phyloP scores from a whole-genome alignment of 2,113 vertebrate species.

The Rhineura floridana region DNA sequence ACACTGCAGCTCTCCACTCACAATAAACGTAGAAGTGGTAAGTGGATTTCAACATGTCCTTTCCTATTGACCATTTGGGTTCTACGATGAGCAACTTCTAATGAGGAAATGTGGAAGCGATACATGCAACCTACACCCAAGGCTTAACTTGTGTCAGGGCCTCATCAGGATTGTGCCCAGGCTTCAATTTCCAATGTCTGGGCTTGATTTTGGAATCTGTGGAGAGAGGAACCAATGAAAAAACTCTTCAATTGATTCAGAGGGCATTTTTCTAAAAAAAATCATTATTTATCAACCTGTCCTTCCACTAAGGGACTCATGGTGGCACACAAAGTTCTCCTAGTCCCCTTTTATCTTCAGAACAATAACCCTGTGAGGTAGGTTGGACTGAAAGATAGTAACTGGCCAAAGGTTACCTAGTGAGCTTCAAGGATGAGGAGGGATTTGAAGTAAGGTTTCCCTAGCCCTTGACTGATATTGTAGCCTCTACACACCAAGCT shows the following conservation, averaged over 20 bases:
- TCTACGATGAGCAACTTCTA: neutral
- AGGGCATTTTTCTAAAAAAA: fast-evolving
- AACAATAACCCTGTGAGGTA: neutral
- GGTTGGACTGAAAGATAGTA: neutral
- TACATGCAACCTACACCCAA: too few relatives aligned
- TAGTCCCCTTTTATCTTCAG: neutral
- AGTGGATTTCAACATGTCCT: conserved; percentile 44
- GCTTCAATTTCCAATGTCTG: neutral
- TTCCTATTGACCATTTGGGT: neutral
- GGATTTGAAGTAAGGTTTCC: neutral
- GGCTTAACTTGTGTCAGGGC: neutral
- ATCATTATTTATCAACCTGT: neutral
- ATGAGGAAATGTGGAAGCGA: neutral
- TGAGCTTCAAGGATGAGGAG: neutral
- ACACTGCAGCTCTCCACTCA: conserved; percentile 91
- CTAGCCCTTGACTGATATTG: neutral
- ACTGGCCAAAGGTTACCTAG: neutral
- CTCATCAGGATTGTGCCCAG: neutral
- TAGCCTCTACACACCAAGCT: neutral
- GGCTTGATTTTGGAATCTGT: neutral
- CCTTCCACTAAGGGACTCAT: neutral
- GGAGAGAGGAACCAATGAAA: neutral
- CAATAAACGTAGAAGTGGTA: conserved; percentile 89
- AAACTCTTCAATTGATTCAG: neutral
- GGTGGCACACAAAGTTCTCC: neutral